phyloP scores from a whole-genome alignment of 92 coral and sea anemone genomes.

The Blastomussa wellsi region DNA sequence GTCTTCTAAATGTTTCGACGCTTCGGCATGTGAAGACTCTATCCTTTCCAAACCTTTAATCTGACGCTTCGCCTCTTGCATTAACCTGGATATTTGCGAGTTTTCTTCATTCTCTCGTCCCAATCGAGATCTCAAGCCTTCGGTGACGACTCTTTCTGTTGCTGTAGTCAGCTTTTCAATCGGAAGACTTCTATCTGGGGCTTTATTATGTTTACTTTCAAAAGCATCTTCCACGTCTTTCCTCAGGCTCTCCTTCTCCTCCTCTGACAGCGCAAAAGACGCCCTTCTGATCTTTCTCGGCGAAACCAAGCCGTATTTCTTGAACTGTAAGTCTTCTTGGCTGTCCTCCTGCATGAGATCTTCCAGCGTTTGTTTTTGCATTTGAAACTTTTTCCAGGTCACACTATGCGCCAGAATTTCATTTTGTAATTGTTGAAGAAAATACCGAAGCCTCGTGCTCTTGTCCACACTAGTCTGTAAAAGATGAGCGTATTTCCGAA shows the following conservation, averaged over 20 bases:
- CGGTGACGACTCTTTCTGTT: slow-evolving; percentile 32
- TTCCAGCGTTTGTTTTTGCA: slow-evolving; percentile 56
- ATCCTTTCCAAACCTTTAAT: slow-evolving; percentile 52
- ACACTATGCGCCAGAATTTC: slow-evolving; percentile 57
- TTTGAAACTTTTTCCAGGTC: slow-evolving; percentile 45
- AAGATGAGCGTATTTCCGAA: slow-evolving; percentile 51
- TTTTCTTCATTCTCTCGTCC: slow-evolving; percentile 31
- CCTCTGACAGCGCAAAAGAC: slow-evolving; percentile 11
- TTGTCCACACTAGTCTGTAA: slow-evolving; percentile 69
- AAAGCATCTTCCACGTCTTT: slow-evolving; percentile 38
- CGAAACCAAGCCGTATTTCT: slow-evolving; percentile 23
- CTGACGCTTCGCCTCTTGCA: slow-evolving; percentile 58
- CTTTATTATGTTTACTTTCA: slow-evolving; percentile 1
- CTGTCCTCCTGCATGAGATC: slow-evolving; percentile 51
- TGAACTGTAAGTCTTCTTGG: slow-evolving; percentile 28
- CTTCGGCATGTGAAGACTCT: slow-evolving; percentile 39
- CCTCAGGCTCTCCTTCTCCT: slow-evolving; percentile 42
- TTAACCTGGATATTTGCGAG: slow-evolving; percentile 40
- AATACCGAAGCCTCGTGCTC: slow-evolving; percentile 55
- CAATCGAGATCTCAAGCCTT: slow-evolving; percentile 37
- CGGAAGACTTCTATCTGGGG: slow-evolving; percentile 22
- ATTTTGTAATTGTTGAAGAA: slow-evolving; percentile 71
- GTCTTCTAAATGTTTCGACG: slow-evolving; percentile 35
- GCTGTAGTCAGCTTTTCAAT: slow-evolving; percentile 45
- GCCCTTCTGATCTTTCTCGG: slow-evolving; percentile 11